Percentiles rank a stretch among this genome's conserved stretches.
phyloP scores from a whole-genome alignment of 2,888 invertebrate species.

The Epistrophella euchroma region DNA sequence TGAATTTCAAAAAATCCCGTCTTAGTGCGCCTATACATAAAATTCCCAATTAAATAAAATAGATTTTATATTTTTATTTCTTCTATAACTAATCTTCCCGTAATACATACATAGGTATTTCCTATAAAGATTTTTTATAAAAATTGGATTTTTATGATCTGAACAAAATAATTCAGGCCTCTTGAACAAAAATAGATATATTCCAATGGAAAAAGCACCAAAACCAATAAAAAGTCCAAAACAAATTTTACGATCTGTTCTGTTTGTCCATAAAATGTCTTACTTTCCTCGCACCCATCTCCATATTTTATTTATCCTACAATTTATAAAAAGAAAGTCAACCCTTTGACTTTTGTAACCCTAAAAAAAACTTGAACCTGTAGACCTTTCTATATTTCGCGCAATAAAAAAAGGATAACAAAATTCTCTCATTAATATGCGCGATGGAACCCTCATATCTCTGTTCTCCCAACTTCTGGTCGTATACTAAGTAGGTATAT shows the following conservation, averaged over 20 bases:
- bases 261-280: conserved; percentile 7
- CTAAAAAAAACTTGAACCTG: neutral
- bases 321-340: neutral
- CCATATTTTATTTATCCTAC: neutral
- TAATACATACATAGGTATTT: too few species aligned
- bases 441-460: conserved; percentile 9
- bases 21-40: too few species aligned
- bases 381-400: neutral
- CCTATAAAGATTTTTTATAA: neutral
- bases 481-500: too few species aligned
- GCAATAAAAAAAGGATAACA: conserved; percentile 35
- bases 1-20: too few species aligned
- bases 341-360: conserved; percentile 9
- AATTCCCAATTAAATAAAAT: too few species aligned
- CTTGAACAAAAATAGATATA: too few species aligned
- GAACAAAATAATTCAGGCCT: neutral
- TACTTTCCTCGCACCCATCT: neutral
- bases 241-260: conserved; percentile 6
- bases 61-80: too few species aligned
- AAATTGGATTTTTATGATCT: neutral
- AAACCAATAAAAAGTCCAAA: conserved; percentile 10
- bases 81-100: neutral
- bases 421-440: conserved; percentile 35
- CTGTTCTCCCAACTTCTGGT: conserved; percentile 10
- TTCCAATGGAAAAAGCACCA: neutral